Conservation (phyloP, 2,888 invertebrate species). For the Lithophane semibrunnea region DNA sequence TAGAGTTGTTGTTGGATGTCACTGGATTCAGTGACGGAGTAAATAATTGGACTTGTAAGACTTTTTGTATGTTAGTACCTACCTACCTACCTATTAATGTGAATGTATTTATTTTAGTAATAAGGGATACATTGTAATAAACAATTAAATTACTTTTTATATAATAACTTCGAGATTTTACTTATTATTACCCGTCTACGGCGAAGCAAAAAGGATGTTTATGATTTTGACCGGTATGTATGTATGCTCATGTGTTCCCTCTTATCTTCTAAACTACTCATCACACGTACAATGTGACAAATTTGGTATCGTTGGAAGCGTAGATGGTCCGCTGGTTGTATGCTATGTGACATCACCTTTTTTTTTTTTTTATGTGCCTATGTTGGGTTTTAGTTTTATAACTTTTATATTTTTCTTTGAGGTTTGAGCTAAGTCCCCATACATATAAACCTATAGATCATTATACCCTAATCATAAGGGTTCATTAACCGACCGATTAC, state of each 20-base stretch:
- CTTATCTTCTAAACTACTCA: too few species aligned
- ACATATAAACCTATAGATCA: neutral
- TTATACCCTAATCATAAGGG: neutral
- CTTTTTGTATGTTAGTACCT: slow-evolving; percentile 40
- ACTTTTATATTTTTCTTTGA: neutral
- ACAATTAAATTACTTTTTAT: slow-evolving; percentile 28
- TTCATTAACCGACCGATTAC: neutral
- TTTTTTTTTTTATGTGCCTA: too few species aligned
- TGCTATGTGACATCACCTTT: too few species aligned
- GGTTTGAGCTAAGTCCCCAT: neutral
- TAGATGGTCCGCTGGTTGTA: too few species aligned
- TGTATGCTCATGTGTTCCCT: too few species aligned
- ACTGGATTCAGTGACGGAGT: slow-evolving; percentile 8
- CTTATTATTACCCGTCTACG: neutral
- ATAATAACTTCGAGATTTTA: slow-evolving; percentile 17
- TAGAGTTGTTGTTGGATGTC: slow-evolving; percentile 8
- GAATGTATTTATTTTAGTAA: slow-evolving; percentile 66
- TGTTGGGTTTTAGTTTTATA: too few species aligned
- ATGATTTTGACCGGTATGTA: too few species aligned
- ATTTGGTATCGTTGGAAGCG: too few species aligned
- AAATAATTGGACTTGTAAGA: slow-evolving; percentile 43
- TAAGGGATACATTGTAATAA: slow-evolving; percentile 52
- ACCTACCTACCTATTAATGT: slow-evolving; percentile 25
- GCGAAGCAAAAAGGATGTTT: too few species aligned
- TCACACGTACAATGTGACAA: too few species aligned